These are phyloP conservation scores for Leucopsar rothschildi DNA, from an alignment of 2,113 vertebrate species.

Conservation along the genomic window DNA sequence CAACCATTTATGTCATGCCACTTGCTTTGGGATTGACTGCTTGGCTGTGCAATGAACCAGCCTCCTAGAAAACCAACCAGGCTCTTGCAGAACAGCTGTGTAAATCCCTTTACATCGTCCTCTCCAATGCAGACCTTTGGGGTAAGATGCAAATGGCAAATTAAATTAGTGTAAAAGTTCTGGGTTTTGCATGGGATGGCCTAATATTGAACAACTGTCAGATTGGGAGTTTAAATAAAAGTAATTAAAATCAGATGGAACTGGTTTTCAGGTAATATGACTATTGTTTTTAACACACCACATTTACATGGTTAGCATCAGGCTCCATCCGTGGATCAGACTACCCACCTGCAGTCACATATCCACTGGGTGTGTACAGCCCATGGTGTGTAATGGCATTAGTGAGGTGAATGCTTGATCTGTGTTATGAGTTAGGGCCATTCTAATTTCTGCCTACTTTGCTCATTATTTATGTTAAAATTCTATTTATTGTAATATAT, in stretches of 20 bases:
- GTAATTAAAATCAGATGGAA: not conserved
- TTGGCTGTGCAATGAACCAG: not conserved
- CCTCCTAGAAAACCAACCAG: not conserved
- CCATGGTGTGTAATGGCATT: not conserved
- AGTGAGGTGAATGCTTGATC: not conserved
- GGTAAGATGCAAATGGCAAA: not conserved
- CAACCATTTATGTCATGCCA: rapidly evolving
- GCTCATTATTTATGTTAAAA: not conserved
- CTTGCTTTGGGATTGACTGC: not conserved
- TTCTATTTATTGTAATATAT: not conserved
- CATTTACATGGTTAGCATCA: not conserved
- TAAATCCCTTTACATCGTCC: not conserved
- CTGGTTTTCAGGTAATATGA: not conserved
- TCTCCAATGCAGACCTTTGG: not conserved
- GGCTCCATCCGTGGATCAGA: not conserved
- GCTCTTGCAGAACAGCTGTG: not conserved
- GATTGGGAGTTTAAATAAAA: not conserved
- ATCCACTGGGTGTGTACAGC: not conserved
- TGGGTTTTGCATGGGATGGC: rapidly evolving
- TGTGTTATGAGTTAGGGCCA: not conserved
- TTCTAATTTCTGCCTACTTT: not conserved
- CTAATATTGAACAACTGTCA: not conserved
- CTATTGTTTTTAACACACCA: not conserved
- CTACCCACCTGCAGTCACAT: not conserved
- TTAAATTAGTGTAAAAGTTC: not conserved